Evolutionary conservation across 2,113 vertebrate genomes (phyloP), one percentile per base, ranked within the genome.

Genomic region (Micronisus gabar): DNA sequence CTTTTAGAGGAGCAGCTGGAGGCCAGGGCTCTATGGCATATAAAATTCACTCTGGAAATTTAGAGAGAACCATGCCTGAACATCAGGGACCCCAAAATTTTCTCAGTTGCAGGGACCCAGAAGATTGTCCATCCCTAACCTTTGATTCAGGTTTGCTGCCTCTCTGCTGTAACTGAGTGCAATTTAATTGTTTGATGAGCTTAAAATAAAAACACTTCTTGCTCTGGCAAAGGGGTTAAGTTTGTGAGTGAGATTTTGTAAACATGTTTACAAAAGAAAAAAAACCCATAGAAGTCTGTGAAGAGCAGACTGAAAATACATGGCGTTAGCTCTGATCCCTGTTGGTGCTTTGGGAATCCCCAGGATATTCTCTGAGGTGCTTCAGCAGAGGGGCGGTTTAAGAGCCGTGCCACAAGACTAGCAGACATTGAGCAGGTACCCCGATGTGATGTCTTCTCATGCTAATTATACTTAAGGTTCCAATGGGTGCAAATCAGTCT

Each of bases 381-480:
- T 72, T 26, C n/a, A 68, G 81, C 50, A 45, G 26, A 38, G 20
- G 32, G 15, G 1, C 0, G 0, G 10, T 48, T 75, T 32, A 17
- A 34, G 63, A 72, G 67, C 20, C 2, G 0, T 38, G 26, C 29
- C 23, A 30, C 43, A 56, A 56, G 58, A 55, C 52, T 40, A 1
- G 5, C 59, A 45, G 34, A 23, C 16, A 2, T 0, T 7, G 43
- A 70, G 8, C 0, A 0, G 9, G 3, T 73, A 34, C 10, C n/a
- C 61, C 2, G 5, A 3, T 27, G 45, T 2, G 5, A 61, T 74
- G 59, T 38, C 21, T 5, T 48, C n/a, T 73, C 5, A 0, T 40
- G 41, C 10, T 55, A 6, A 10, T 70, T 55, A 53, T 19, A 26
- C 47, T 79, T 2, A 0, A 13, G 59, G 45, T 15, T 86, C 32